Conservation (phyloP, 1,140 invertebrate genomes). For the Panagrolaimus sp. region DNA sequence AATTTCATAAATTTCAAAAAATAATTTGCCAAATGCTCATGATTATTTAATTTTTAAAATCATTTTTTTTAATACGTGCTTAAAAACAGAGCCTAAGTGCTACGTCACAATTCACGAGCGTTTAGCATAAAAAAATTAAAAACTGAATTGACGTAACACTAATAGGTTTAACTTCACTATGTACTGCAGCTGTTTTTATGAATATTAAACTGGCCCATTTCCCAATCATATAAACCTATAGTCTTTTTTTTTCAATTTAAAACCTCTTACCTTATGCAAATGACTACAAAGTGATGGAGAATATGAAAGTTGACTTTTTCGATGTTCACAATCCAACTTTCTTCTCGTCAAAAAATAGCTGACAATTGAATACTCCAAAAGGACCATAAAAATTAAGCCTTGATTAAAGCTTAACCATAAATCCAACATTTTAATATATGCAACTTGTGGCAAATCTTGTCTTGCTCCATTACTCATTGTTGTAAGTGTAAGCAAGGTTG, state of each 20-base stretch:
- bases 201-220: not conserved
- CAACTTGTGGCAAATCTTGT: constrained; percentile 55
- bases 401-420: constrained; percentile 56
- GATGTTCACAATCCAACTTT: constrained; percentile 25
- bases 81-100: too few species aligned
- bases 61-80: too few species aligned
- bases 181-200: not conserved
- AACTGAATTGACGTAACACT: too few species aligned
- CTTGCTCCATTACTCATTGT: constrained; percentile 57
- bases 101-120: too few species aligned
- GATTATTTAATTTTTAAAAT: too few species aligned
- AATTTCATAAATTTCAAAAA: too few species aligned
- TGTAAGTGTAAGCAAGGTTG: constrained; percentile 52
- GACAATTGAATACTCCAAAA: constrained; percentile 55
- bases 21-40: too few species aligned
- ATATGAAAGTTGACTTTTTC: not conserved
- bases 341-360: constrained; percentile 51
- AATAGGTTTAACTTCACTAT: too few species aligned
- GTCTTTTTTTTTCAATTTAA: too few species aligned
- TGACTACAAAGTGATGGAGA: not conserved
- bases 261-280: constrained; percentile 9
- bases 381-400: constrained; percentile 52
- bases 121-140: too few species aligned
- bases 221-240: too few species aligned
- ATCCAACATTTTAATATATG: constrained; percentile 55